These are phyloP conservation scores for Staurois parvus DNA, from an alignment of 2,797 vertebrate species.

Conservation along the genomic window DNA sequence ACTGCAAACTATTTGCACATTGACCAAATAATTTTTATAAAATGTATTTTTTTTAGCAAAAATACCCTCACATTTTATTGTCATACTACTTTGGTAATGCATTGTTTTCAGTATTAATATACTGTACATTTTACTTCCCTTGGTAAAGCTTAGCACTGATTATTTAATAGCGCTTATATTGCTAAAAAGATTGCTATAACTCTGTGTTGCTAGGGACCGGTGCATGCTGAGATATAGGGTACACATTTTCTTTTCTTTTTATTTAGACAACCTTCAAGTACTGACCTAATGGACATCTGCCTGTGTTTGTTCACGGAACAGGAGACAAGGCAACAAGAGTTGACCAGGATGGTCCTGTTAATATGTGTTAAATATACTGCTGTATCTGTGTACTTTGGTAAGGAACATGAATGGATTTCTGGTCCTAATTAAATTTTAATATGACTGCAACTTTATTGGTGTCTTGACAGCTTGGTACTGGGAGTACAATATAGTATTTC, in stretches of 20 bases:
- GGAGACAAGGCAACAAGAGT: slow-evolving; percentile 49
- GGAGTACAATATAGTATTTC: slow-evolving; percentile 42
- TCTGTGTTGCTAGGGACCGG: slow-evolving; percentile 67
- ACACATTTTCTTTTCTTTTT: slow-evolving; percentile 64
- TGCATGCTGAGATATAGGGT: slow-evolving; percentile 62
- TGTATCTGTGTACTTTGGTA: slow-evolving; percentile 35
- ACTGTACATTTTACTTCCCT: background rate
- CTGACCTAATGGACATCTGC: slow-evolving; percentile 74
- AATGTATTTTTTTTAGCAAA: no score
- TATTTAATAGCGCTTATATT: background rate
- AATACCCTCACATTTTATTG: no score
- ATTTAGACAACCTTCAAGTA: slow-evolving; percentile 68
- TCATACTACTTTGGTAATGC: background rate
- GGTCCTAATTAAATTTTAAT: slow-evolving; percentile 60
- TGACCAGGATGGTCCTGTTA: slow-evolving; percentile 30
- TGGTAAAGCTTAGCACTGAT: background rate
- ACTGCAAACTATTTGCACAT: no score
- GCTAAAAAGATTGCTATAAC: background rate
- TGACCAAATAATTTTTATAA: no score
- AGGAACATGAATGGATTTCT: slow-evolving; percentile 37
- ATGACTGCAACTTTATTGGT: slow-evolving; percentile 50
- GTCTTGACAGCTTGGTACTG: slow-evolving; percentile 54
- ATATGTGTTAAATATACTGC: slow-evolving; percentile 49
- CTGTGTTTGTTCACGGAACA: slow-evolving; percentile 68
- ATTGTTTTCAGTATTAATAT: background rate